Base-by-base conservation (phyloP, 2,113 vertebrate genomes). In the Lepisosteus oculatus region DNA sequence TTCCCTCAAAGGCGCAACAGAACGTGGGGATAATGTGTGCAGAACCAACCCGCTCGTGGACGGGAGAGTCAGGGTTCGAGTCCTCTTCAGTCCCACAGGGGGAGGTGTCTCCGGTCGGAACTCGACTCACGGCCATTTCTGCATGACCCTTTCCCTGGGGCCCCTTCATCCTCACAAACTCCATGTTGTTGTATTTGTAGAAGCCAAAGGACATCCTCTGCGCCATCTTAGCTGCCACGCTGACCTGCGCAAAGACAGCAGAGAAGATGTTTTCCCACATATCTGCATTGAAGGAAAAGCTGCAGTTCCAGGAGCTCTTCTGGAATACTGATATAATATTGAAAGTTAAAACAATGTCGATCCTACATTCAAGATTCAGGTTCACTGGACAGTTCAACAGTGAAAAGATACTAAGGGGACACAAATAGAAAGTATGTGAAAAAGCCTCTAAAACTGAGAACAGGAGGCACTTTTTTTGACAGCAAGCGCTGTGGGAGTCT, bases 141-240 rank as follows among this genome's bases (percentile, higher is more conserved):
- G 97, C 97, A 0, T 99, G 97, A 45, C 97, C 97, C 81, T 99
- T 99, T 51, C 97, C 97, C 84, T 99, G 97, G 0, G 97, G 97
- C 2, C 97, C 97, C 79, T 99, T 99, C 97, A 99, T 99, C 76
- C 97, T 89, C 71, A 99, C 97, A 56, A 99, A 99, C 88, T 99
- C 97, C 97, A 99, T 98, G 87, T 95, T 98, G 92, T 90, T 98
- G 80, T 97, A 99, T 69, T 99, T 98, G 80, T 99, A 99, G 86
- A 98, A 98, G 81, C 97, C 97, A 0, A 99, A 99, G 0, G 97
- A 99, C 96, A 99, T 97, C 65, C 91, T 93, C 86, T 99, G 97
- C 0, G 97, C 97, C 97, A 99, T 97, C 78, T 97, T 99, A 0
- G 97, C 97, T 0, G 97, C 97, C n/a, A 99, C 94, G 0, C 97